Percentiles rank a stretch among this genome's conserved stretches.
Evolutionary conservation across 2,797 vertebrate genomes (phyloP).

Genomic region (Rhinophrynus dorsalis): DNA sequence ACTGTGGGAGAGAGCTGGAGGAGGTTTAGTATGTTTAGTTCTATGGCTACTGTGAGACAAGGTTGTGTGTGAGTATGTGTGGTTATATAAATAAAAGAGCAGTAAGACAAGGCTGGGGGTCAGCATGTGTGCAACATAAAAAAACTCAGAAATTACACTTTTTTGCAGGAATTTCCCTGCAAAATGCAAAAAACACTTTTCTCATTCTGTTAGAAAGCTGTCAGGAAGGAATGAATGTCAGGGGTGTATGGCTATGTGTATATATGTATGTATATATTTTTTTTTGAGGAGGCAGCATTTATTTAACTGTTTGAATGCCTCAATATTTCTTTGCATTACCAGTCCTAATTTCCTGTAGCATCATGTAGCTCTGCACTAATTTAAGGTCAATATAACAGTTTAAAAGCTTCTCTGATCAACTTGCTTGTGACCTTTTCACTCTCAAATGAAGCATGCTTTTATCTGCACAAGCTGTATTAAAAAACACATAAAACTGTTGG

Average conservation of each 20-base stretch:
- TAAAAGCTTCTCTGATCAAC: conserved; percentile 66
- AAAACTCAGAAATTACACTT: no score
- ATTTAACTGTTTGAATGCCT: conserved; percentile 7
- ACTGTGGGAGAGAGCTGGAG: no score
- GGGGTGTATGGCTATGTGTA: background rate
- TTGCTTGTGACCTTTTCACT: conserved; percentile 66
- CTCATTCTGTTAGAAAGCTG: no score
- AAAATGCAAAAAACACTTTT: no score
- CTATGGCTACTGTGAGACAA: no score
- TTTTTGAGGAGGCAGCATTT: background rate
- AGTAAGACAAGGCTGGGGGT: no score
- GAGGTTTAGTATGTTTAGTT: no score
- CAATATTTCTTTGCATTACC: conserved; percentile 16
- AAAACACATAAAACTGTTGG: conserved; percentile 54
- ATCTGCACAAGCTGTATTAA: conserved; percentile 59
- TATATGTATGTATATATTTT: background rate
- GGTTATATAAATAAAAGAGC: no score
- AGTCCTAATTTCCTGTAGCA: conserved; percentile 35
- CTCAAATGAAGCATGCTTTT: conserved; percentile 68
- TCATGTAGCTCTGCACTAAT: conserved; percentile 60
- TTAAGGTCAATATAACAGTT: conserved; percentile 70
- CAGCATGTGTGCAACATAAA: no score
- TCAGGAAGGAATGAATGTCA: no score
- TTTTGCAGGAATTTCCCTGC: no score
- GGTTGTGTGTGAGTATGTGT: no score